Conservation (phyloP, 2,888 invertebrate genomes). For the Andrena camellia region DNA sequence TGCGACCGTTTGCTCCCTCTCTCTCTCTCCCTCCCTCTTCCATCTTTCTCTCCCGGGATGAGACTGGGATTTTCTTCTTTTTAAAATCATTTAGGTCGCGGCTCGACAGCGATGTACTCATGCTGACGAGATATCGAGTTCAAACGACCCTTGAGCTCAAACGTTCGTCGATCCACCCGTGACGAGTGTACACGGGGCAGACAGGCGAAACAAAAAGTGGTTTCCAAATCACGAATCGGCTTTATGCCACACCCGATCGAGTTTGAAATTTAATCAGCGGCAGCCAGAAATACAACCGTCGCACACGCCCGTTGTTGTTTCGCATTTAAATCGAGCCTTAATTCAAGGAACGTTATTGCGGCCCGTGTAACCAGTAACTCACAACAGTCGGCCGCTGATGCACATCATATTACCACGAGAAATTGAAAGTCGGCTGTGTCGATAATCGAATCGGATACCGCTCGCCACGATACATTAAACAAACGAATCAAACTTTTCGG, state of each 20-base stretch:
- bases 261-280: slow-evolving; percentile 58
- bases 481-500: background rate
- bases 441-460: background rate
- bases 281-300: background rate
- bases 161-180: slow-evolving; percentile 51
- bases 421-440: background rate
- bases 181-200: slow-evolving; percentile 58
- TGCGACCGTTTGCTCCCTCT: slow-evolving; percentile 2
- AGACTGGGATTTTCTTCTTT: slow-evolving; percentile 54
- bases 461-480: background rate
- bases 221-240: slow-evolving; percentile 57
- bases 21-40: background rate
- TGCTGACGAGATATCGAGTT: slow-evolving; percentile 70
- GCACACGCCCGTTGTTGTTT: slow-evolving; percentile 21
- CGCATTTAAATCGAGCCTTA: slow-evolving; percentile 36
- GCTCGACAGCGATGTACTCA: slow-evolving; percentile 63
- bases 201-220: slow-evolving; percentile 56
- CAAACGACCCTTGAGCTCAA: slow-evolving; percentile 63
- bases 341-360: slow-evolving; percentile 32
- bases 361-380: slow-evolving; percentile 9
- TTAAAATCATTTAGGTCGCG: slow-evolving; percentile 71
- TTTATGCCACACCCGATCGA: slow-evolving; percentile 55
- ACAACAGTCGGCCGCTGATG: background rate
- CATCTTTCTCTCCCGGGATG: slow-evolving; percentile 25
- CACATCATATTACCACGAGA: background rate